Evolutionary conservation across 2,113 vertebrate species (phyloP), one percentile per base, ranked within the genome.

Genomic region (Cheirogaleus medius): DNA sequence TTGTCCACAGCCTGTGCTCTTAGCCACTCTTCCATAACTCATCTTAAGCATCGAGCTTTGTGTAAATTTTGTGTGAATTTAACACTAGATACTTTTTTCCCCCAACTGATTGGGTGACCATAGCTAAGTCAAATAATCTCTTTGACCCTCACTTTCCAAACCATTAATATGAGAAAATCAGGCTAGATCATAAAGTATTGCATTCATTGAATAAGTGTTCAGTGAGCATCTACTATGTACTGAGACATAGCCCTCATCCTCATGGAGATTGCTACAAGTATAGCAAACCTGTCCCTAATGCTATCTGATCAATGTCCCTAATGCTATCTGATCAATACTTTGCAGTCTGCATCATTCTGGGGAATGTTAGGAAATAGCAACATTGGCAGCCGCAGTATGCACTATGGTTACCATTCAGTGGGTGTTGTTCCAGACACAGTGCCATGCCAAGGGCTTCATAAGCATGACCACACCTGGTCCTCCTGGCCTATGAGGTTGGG

Each of bases 141-240:
- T 76, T 29, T 27, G 58, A 81, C 32, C 39, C 54, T 92, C 44
- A 34, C 0, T 17, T 89, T 63, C 58, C 47, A 44, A 29, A 29
- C 91, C 68, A 87, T 91, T 54, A 54, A 82, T 97, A 93, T 66
- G 20, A 69, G 81, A 80, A 32, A 12, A 14, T 49, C 77, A 56
- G 60, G 63, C 37, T 18, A 56, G 42, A 66, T 64, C 73, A 86
- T 77, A 78, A 63, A 81, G 64, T 88, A 76, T 1, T 10, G 0
- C 44, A 32, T 39, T 49, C 29, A 34, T 10, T 68, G 8, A 88
- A 23, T 63, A 58, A 89, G 56, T 83, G 76, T 58, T 90, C 25
- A 1, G 3, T n/a, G 11, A 52, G 11, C 56, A 90, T 63, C 77
- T 81, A 1, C 74, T 42, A 4, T 15, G 8, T 63, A 42, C 78